Percentiles rank a stretch among this genome's conserved stretches.
Conservation (phyloP, 2,888 invertebrate genomes). For the Marronus borbonicus region DNA sequence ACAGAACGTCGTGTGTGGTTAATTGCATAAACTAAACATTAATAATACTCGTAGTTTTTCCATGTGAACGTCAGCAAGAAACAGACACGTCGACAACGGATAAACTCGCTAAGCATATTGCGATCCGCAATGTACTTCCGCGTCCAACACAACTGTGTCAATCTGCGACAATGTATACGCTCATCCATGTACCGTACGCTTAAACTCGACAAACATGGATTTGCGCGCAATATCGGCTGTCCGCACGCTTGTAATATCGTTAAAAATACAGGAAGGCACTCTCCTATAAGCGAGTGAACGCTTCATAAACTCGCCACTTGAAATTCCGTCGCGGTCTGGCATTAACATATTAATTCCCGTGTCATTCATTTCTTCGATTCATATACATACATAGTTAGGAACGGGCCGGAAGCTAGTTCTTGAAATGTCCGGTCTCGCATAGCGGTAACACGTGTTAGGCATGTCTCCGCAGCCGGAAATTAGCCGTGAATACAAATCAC, state of each 20-base stretch:
- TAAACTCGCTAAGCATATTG: neutral
- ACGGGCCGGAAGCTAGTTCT: constrained; percentile 51
- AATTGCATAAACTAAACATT: neutral
- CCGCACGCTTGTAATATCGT: neutral
- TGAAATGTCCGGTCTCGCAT: constrained; percentile 54
- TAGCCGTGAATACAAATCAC: constrained; percentile 59
- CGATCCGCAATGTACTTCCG: constrained; percentile 10
- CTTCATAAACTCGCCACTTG: neutral
- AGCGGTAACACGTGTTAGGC: constrained; percentile 59
- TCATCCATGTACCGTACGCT: neutral
- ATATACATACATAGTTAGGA: constrained; percentile 27
- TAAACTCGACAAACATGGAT: constrained; percentile 15
- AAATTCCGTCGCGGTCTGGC: constrained; percentile 20
- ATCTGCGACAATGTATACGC: neutral
- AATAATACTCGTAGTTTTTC: neutral
- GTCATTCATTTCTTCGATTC: constrained; percentile 36
- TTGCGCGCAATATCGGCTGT: constrained; percentile 2
- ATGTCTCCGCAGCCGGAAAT: constrained; percentile 60
- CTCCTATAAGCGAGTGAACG: neutral
- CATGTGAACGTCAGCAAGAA: neutral
- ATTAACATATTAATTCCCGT: constrained; percentile 43
- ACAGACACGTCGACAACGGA: neutral
- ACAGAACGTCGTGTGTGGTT: neutral
- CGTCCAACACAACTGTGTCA: constrained; percentile 5
- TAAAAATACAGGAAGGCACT: constrained; percentile 19